Evolutionary conservation across 2,113 vertebrate genomes (phyloP).

Genomic region (Gymnorhina tibicen): DNA sequence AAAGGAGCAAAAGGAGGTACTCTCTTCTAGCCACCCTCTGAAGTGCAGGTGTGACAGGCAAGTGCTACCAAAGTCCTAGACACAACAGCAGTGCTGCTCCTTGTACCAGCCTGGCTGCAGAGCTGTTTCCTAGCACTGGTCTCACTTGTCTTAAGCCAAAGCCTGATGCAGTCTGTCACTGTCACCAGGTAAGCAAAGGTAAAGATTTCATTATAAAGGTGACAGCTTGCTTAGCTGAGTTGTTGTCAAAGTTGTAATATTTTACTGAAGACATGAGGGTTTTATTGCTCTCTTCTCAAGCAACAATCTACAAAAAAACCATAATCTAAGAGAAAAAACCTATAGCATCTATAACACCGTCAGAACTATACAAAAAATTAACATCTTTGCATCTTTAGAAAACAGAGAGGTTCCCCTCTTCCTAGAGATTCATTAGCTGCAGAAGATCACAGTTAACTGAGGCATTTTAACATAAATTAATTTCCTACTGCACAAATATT

Average conservation of each 20-base stretch:
- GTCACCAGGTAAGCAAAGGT: neutral
- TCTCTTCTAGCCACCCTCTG: neutral
- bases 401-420: neutral
- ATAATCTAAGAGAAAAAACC: neutral
- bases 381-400: neutral
- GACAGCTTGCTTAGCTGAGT: neutral
- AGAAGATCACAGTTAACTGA: neutral
- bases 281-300: neutral
- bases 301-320: neutral
- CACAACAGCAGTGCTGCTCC: fast-evolving
- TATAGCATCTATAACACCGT: neutral
- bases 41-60: neutral
- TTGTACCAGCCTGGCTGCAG: neutral
- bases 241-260: neutral
- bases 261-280: neutral
- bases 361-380: neutral
- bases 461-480: neutral
- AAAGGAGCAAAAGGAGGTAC: neutral
- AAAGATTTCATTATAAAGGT: neutral
- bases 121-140: neutral
- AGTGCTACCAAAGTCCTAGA: neutral
- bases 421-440: neutral
- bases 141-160: neutral
- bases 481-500: neutral
- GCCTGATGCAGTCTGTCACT: neutral